Evolutionary conservation across 2,888 invertebrate genomes (phyloP).

Genomic region (Ecdyonurus torrentis): DNA sequence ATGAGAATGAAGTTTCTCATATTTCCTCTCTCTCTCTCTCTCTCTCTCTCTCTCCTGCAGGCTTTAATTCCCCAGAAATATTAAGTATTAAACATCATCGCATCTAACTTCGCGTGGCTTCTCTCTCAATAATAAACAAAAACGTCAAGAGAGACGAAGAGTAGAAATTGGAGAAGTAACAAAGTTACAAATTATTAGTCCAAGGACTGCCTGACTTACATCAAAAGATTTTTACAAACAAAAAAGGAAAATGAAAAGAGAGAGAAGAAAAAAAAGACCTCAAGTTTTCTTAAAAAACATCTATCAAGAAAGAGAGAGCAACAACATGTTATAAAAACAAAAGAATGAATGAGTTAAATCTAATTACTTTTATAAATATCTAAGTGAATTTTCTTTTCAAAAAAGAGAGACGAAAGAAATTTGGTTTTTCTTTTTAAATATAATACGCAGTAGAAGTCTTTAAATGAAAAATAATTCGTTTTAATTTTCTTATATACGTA

Average conservation of each 20-base stretch:
- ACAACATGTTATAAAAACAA: too few species aligned
- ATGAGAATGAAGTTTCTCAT: conserved; percentile 15
- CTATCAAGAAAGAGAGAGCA: too few species aligned
- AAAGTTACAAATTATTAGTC: neutral
- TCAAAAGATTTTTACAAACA: neutral
- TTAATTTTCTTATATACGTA: too few species aligned
- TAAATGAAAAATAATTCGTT: too few species aligned
- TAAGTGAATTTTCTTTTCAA: neutral
- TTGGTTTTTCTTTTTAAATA: too few species aligned
- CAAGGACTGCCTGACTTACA: neutral
- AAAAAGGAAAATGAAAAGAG: too few species aligned
- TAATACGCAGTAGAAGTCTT: too few species aligned
- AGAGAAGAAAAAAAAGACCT: neutral
- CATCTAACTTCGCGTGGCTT: neutral
- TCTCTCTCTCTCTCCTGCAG: conserved; percentile 12
- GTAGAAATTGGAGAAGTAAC: neutral
- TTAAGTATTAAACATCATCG: conserved; percentile 18
- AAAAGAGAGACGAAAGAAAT: too few species aligned
- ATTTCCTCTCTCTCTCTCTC: conserved; percentile 14
- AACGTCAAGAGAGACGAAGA: neutral
- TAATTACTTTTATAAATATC: neutral
- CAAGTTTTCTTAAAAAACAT: neutral
- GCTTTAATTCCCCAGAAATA: conserved; percentile 21
- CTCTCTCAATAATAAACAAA: too few species aligned
- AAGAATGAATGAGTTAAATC: neutral